phyloP scores from a whole-genome alignment of 1,140 invertebrate species.

The Rhopalosiphum padi region DNA sequence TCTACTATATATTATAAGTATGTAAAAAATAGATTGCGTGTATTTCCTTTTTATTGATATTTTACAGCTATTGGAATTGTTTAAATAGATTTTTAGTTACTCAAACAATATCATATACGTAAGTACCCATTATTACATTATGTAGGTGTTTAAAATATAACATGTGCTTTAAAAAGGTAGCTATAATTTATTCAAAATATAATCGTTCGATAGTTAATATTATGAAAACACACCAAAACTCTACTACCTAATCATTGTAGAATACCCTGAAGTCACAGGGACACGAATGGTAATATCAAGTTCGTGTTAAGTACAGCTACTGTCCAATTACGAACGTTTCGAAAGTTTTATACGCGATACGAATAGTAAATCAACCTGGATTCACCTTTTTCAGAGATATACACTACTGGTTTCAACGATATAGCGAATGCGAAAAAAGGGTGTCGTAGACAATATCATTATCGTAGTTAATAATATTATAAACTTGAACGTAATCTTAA shows the following conservation, averaged over 20 bases:
- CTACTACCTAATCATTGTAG: not conserved
- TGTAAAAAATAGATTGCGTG: not conserved
- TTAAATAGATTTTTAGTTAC: not conserved
- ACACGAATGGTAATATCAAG: slow-evolving; percentile 20
- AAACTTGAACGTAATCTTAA: not conserved
- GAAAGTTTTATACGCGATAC: slow-evolving; percentile 48
- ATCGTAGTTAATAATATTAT: slow-evolving; percentile 6
- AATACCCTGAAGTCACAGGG: not conserved
- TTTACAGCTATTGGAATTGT: not conserved
- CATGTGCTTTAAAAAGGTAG: not conserved
- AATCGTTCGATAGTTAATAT: not conserved
- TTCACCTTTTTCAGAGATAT: slow-evolving; percentile 52
- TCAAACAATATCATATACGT: not conserved
- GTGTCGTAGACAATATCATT: slow-evolving; percentile 48
- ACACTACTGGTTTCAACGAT: slow-evolving; percentile 1
- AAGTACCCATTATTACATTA: not conserved
- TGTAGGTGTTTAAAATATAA: not conserved
- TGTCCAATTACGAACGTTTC: slow-evolving; percentile 54
- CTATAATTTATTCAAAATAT: not conserved
- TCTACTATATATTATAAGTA: not conserved
- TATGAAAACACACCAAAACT: not conserved
- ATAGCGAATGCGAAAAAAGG: slow-evolving; percentile 12
- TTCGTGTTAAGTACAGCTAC: not conserved
- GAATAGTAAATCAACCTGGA: slow-evolving; percentile 47
- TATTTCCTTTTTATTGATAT: not conserved